Conservation (phyloP, 1,140 invertebrate genomes). For the Camponotus pennsylvanicus region DNA sequence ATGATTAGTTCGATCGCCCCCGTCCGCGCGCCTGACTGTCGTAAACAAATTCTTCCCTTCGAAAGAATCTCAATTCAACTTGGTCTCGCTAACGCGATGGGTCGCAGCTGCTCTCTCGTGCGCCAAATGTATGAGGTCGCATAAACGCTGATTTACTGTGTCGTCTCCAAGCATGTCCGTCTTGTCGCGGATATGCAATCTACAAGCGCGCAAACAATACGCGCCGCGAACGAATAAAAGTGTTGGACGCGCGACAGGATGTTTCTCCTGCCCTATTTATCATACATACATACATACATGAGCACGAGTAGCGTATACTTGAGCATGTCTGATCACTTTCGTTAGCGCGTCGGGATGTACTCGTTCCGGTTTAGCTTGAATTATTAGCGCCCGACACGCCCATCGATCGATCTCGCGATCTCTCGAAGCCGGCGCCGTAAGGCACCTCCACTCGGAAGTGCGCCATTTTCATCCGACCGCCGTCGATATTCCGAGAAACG, state of each 20-base stretch:
- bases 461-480: slow-evolving; percentile 34
- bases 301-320: neutral
- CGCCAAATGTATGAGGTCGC: slow-evolving; percentile 1
- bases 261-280: slow-evolving; percentile 68
- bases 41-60: slow-evolving; percentile 40
- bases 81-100: slow-evolving; percentile 19
- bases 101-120: neutral
- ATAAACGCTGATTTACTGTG: slow-evolving; percentile 54
- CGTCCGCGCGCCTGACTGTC: slow-evolving; percentile 19
- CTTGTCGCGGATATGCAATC: slow-evolving; percentile 50
- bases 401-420: slow-evolving; percentile 49
- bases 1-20: slow-evolving; percentile 43
- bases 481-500: slow-evolving; percentile 39
- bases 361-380: slow-evolving; percentile 60
- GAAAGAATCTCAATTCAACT: slow-evolving; percentile 53
- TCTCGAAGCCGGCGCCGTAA: slow-evolving; percentile 36
- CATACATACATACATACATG: slow-evolving; percentile 17
- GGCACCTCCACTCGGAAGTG: slow-evolving; percentile 42
- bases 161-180: slow-evolving; percentile 14
- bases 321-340: slow-evolving; percentile 45
- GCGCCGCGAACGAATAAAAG: slow-evolving; percentile 34
- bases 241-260: slow-evolving; percentile 36
- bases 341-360: slow-evolving; percentile 21
- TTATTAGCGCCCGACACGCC: slow-evolving; percentile 66
- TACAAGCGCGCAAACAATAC: slow-evolving; percentile 55